Evolutionary conservation across 2,113 vertebrate genomes (phyloP).

Genomic region (Albula goreensis): DNA sequence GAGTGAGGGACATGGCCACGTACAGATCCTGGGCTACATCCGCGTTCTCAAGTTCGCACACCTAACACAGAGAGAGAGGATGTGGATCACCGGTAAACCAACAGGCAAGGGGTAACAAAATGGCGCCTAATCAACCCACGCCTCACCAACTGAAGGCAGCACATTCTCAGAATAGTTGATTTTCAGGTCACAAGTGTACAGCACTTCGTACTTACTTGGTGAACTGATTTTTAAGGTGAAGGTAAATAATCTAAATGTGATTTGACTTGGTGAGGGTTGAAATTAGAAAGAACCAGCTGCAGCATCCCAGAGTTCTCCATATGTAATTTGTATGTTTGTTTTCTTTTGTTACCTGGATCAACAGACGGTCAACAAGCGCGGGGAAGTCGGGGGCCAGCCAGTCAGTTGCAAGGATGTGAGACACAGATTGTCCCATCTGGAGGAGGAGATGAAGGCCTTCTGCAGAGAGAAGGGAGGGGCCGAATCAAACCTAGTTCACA

Average conservation of each 20-base stretch:
- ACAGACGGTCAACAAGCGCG: constrained; percentile 42
- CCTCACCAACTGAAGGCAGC: background rate
- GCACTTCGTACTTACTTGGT: background rate
- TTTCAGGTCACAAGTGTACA: background rate
- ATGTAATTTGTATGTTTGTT: background rate
- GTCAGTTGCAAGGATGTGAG: constrained; percentile 46
- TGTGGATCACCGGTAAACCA: too few species aligned
- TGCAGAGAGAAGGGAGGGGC: constrained; percentile 42
- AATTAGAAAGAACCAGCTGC: too few species aligned
- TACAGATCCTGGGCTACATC: constrained; percentile 40
- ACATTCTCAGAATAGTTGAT: background rate
- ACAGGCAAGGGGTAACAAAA: background rate
- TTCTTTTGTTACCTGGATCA: constrained; percentile 53
- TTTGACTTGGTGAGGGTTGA: too few species aligned
- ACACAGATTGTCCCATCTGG: constrained; percentile 39
- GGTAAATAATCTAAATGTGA: background rate
- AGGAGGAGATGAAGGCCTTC: constrained; percentile 57
- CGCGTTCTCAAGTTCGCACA: constrained; percentile 61
- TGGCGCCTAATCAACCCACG: background rate
- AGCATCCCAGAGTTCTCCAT: too few species aligned
- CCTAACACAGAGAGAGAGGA: constrained; percentile 45
- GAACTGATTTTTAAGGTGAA: background rate
- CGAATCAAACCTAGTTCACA: constrained; percentile 7
- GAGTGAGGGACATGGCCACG: constrained; percentile 43
- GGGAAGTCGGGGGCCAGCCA: constrained; percentile 43